Base-by-base conservation (phyloP, 2,888 invertebrate species). In the Chaetoderma sp. region DNA sequence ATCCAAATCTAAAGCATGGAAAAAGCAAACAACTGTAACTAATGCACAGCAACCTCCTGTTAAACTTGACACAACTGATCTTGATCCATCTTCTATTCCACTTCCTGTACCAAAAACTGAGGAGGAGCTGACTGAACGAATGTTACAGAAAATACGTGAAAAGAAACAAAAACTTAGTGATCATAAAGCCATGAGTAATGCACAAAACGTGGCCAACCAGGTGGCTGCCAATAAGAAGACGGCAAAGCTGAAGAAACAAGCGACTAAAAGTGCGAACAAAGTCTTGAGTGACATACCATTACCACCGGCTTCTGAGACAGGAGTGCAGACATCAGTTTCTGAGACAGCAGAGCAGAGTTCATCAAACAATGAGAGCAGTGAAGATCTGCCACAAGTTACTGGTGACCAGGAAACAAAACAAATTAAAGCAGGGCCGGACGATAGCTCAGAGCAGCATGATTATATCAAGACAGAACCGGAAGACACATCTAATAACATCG, bases 101-200 rank as follows among this genome's bases (percentile, higher is more conserved):
- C 59, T 81, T 6, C 81, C 80, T 33, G 74, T 13, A 28, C 69
- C 71, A 36, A 68, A 69, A 49, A 71, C 73, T 56, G 68, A 70
- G 45, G 74, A 74, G 60, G 75, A 72, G 60, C 68, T 67, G 56
- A 56, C 70, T 4, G 67, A 72, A 52, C 72, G 76, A 58, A 70
- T 70, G 49, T 59, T 75, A 4, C 56, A 68, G 23, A 78, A 76
- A 64, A 61, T 73, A 28, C 76, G 74, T 65, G 78, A 74, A 23
- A 78, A 77, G 60, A 49, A 63, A 21, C 16, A 60, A 28, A 32
- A 32, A 28, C 27, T 60, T 10, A n/a, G n/a, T n/a, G n/a, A n/a
- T n/a, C n/a, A n/a, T n/a, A n/a, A 6, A 4, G 13, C 50, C 3
- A 18, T 10, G 8, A 32, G 28, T 33, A 18, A 6, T 4, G 2